Conservation (phyloP, 2,888 invertebrate genomes). For the Cyaniris semiargus region DNA sequence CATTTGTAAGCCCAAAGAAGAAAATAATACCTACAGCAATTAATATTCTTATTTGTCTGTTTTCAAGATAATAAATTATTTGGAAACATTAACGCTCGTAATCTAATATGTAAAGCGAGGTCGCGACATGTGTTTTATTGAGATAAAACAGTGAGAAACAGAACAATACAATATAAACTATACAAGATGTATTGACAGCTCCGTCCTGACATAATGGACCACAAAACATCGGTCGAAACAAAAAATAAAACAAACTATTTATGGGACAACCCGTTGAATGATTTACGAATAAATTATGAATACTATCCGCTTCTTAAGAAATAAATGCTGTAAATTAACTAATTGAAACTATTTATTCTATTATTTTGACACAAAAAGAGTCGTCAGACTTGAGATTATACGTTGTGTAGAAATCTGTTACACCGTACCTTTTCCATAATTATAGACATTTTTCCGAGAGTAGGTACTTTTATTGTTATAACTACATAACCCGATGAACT, state of each 20-base stretch:
- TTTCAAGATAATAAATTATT: background rate
- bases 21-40: background rate
- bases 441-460: too few relatives aligned
- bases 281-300: background rate
- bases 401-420: too few relatives aligned
- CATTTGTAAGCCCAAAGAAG: too few relatives aligned
- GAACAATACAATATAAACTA: background rate
- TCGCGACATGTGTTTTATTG: background rate
- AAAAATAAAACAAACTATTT: constrained; percentile 7
- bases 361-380: too few relatives aligned
- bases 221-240: constrained; percentile 18
- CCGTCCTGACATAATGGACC: constrained; percentile 23
- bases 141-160: background rate
- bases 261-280: constrained; percentile 5
- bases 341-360: too few relatives aligned
- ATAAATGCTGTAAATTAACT: too few relatives aligned
- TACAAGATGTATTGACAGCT: constrained; percentile 19
- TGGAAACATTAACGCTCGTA: background rate
- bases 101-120: background rate
- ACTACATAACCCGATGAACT: too few relatives aligned
- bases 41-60: background rate
- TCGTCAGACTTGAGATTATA: too few relatives aligned
- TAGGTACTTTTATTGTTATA: too few relatives aligned
- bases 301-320: background rate
- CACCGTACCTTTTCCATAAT: too few relatives aligned